Conservation (phyloP, 1,140 invertebrate species). For the Lutraria rhynchaena region DNA sequence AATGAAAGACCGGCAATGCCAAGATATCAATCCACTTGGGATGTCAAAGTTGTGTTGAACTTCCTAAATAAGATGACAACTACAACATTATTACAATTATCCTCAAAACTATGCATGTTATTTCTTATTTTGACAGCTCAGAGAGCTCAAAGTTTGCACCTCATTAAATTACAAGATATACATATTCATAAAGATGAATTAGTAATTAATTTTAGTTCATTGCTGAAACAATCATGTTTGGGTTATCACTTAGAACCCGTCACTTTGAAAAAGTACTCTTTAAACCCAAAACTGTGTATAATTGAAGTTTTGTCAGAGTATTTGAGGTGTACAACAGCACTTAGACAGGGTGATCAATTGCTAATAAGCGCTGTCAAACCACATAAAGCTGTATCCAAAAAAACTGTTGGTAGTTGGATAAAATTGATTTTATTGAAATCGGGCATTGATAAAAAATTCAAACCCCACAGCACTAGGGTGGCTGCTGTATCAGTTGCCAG, state of each 20-base stretch:
- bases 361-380: constrained; percentile 3
- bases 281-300: constrained; percentile 11
- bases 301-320: constrained; percentile 8
- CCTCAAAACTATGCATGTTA: constrained; percentile 40
- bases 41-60: constrained; percentile 14
- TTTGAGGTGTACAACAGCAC: background rate
- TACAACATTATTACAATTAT: background rate
- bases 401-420: constrained; percentile 12
- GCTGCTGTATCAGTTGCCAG: constrained; percentile 2
- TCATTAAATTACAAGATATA: constrained; percentile 10
- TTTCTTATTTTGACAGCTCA: constrained; percentile 52
- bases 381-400: constrained; percentile 13
- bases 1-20: background rate
- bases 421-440: constrained; percentile 9
- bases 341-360: background rate
- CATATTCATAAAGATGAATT: background rate
- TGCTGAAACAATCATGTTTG: constrained; percentile 19
- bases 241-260: constrained; percentile 14
- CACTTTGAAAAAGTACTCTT: background rate
- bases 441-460: background rate
- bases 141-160: constrained; percentile 45
- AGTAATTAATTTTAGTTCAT: background rate
- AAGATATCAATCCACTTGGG: constrained; percentile 6
- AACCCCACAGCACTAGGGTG: constrained; percentile 17
- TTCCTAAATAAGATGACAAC: background rate